Evolutionary conservation across 1,140 invertebrate genomes (phyloP), one percentile per base, ranked within the genome.

Genomic region (Bombyx mandarina): DNA sequence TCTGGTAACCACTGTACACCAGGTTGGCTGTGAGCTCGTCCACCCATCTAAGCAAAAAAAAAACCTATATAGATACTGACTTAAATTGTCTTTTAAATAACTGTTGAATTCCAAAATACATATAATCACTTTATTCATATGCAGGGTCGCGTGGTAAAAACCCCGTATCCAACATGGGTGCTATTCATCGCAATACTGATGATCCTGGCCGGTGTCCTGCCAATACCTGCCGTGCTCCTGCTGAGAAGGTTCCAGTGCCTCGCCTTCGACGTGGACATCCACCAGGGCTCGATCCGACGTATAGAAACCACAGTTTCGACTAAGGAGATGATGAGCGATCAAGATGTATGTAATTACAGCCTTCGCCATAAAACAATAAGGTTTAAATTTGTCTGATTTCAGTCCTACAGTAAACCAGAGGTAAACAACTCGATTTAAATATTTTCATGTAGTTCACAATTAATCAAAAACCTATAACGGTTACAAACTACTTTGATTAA

Each of bases 261-360:
- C 46, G 92, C 95, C 65, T 90, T 95, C 58, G 94, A 96, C 71
- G 90, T 95, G 65, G 93, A 95, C 77, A 96, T 96, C 72, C 94
- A 96, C 79, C 94, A 96, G 86, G 94, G 94, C 26, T 95, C 94
- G 59, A 96, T 97, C 77, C 89, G 94, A 63, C 90, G 95, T 60
- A 96, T 96, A 65, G 95, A 96, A 71, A 96, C 95, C 8, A 96
- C 95, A 0, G 94, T 95, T 9, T 96, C 95, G 2, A 96, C 95
- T n/a, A 95, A 95, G 80, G 94, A 95, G 82, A 96, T 96, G 95
- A 96, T 97, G 88, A 90, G 90, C 66, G 95, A 96, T 77, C 94
- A 95, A 69, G 95, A 96, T 87, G 94, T 96, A 82, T 94, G 93
- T 93, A 42, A 58, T 47, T 52, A 62, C 51, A 35, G 4, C 26